These are phyloP conservation scores for Dermochelys coriacea DNA, from an alignment of 2,797 vertebrate genomes.

Conservation along the genomic window DNA sequence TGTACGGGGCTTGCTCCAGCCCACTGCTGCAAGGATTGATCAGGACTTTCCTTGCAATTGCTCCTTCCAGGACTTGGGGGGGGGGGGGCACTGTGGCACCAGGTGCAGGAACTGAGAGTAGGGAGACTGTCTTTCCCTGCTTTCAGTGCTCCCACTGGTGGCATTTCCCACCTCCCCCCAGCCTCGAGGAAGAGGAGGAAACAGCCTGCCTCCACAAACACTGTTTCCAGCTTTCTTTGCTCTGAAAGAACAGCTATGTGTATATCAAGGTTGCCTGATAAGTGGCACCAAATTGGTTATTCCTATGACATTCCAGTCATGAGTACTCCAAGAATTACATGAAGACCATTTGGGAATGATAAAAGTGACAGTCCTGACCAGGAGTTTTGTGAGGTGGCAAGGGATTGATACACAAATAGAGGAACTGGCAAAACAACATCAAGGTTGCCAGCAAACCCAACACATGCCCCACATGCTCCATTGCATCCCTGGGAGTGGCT, in stretches of 20 bases:
- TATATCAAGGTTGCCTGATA: not conserved
- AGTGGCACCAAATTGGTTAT: not conserved
- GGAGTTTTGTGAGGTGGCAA: not conserved
- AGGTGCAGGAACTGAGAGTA: not conserved
- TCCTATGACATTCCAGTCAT: not conserved
- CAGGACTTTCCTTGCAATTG: not conserved
- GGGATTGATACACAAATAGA: not conserved
- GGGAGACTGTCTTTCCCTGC: not conserved
- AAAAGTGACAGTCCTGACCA: not conserved
- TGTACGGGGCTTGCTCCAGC: not conserved
- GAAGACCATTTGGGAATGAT: not conserved
- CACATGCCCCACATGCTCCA: not conserved
- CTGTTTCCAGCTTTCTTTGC: not conserved
- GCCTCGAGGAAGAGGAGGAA: too few species aligned
- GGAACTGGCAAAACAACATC: not conserved
- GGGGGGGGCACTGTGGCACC: not conserved
- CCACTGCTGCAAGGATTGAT: not conserved
- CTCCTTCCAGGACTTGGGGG: not conserved
- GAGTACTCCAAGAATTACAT: not conserved
- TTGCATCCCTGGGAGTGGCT: not conserved
- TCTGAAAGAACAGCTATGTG: not conserved
- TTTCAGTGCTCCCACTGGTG: not conserved
- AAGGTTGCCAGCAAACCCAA: not conserved
- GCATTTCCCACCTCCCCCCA: too few species aligned
- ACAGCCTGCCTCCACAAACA: not conserved